Evolutionary conservation across 2,888 invertebrate species (phyloP), one percentile per base, ranked within the genome.

Genomic region (Pristionchus fissidentatus): DNA sequence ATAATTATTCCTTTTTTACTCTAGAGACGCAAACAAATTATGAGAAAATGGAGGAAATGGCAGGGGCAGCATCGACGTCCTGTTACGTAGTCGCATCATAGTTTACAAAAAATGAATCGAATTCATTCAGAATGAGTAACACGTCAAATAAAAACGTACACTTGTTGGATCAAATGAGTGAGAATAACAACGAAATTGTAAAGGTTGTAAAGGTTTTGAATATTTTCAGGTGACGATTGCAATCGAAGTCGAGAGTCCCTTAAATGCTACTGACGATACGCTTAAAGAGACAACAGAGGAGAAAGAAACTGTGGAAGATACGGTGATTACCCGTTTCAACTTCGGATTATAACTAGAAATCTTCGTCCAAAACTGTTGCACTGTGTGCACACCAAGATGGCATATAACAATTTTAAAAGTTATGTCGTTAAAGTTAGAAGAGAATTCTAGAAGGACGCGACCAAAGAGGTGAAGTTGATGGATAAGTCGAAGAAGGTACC

Each of bases 181-280:
- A n/a, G n/a, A n/a, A n/a, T n/a, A n/a, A n/a, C n/a, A n/a, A n/a
- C n/a, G n/a, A n/a, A n/a, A n/a, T n/a, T n/a, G n/a, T n/a, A n/a
- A n/a, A n/a, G n/a, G n/a, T n/a, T n/a, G n/a, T n/a, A n/a, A n/a
- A n/a, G n/a, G n/a, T n/a, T n/a, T n/a, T n/a, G n/a, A n/a, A n/a
- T n/a, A n/a, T n/a, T n/a, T n/a, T n/a, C n/a, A 32, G 3, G 77
- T 19, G 0, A 4, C 8, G 0, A 70, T 70, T 26, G 70, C 41
- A 4, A 70, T 70, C 10, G 43, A 70, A 35, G 77, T 77, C 5
- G 49, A 77, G 22, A 15, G 77, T 22, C 77, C 77, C 7, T 49
- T 49, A 22, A 32, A 77, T 49, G 70, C 70, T 7, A 66, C 66
- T 43, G 70, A 70, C 7, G 41, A 70, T 0, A 41, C 70, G n/a